These are phyloP conservation scores for Sinosuthora webbiana DNA, from an alignment of 2,113 vertebrate genomes.

Conservation along the genomic window DNA sequence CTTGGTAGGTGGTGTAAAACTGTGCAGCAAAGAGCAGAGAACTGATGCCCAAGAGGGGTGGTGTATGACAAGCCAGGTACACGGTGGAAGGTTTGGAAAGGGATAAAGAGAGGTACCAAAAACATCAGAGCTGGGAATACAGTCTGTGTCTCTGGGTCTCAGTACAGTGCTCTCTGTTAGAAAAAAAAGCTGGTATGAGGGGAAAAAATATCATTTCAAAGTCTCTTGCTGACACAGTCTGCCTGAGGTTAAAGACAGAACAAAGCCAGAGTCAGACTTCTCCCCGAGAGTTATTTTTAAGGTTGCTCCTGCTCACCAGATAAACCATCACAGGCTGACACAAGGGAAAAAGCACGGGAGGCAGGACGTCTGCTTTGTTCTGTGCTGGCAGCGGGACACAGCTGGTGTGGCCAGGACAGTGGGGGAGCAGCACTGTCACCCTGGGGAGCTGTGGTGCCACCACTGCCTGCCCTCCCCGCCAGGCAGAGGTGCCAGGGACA, in stretches of 20 bases:
- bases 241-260: slow-evolving; percentile 3
- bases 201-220: not conserved
- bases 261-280: not conserved
- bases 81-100: not conserved
- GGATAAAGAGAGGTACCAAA: not conserved
- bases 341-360: not conserved
- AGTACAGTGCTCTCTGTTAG: not conserved
- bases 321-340: not conserved
- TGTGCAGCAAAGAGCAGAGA: not conserved
- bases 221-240: not conserved
- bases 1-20: not conserved
- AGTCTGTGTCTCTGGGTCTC: not conserved
- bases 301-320: not conserved
- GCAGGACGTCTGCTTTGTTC: fast-evolving
- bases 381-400: fast-evolving
- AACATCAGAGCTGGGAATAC: not conserved
- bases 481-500: not conserved
- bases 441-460: fast-evolving
- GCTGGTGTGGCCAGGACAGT: fast-evolving
- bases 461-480: fast-evolving
- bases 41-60: not conserved
- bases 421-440: not conserved
- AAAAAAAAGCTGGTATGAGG: not conserved
- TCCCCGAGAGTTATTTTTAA: not conserved
- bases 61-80: not conserved